phyloP scores from a whole-genome alignment of 2,113 vertebrate species.

The Irena cyanogastra region DNA sequence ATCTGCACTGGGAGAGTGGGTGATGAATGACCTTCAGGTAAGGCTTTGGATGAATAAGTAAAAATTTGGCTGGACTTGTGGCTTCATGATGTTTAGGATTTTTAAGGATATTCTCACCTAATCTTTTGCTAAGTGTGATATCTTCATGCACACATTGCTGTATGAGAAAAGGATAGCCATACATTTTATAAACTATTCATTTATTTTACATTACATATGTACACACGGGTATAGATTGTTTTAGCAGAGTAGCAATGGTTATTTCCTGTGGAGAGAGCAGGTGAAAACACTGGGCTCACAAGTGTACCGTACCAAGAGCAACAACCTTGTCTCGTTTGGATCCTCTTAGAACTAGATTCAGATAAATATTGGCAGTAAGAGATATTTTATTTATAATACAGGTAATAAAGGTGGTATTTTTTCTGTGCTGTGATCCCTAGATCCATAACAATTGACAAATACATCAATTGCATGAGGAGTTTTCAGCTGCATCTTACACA shows the following conservation, averaged over 20 bases:
- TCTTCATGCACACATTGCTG: not conserved
- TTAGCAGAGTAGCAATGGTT: not conserved
- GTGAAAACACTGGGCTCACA: not conserved
- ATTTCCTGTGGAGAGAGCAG: not conserved
- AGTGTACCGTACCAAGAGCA: not conserved
- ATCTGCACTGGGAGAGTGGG: not conserved
- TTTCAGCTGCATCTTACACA: not conserved
- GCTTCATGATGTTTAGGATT: not conserved
- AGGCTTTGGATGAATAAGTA: not conserved
- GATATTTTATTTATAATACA: not conserved
- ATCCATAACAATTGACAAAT: not conserved
- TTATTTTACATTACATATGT: not conserved
- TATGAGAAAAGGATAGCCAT: not conserved
- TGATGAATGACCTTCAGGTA: not conserved
- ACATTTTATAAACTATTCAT: not conserved
- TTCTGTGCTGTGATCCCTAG: not conserved
- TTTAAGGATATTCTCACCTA: not conserved
- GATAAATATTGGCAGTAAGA: not conserved
- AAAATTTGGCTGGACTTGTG: not conserved
- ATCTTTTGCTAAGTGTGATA: not conserved
- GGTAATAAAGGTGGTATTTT: rapidly evolving
- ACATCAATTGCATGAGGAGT: not conserved
- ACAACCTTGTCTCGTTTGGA: not conserved
- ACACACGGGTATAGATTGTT: rapidly evolving
- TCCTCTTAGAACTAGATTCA: not conserved